phyloP scores from a whole-genome alignment of 2,113 vertebrate genomes.

The Nannobrachium achirus region DNA sequence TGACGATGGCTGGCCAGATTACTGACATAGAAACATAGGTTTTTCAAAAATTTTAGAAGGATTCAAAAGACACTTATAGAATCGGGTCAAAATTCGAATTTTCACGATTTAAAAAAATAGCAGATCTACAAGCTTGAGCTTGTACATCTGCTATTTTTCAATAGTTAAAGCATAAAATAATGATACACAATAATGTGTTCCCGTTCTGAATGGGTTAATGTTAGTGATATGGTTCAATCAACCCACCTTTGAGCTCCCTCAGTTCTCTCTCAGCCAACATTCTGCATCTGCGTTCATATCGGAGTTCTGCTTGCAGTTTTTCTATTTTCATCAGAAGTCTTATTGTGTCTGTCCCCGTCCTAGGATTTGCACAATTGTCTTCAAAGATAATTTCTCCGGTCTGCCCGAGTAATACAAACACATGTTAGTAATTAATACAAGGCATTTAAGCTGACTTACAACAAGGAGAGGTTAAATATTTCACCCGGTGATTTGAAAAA shows the following conservation, averaged over 20 bases:
- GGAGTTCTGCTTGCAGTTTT: slow-evolving; percentile 76
- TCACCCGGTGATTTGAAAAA: slow-evolving; percentile 59
- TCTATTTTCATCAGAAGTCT: slow-evolving; percentile 79
- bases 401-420: slow-evolving; percentile 35
- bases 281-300: slow-evolving; percentile 76
- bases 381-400: slow-evolving; percentile 64
- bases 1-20: too few species aligned
- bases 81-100: too few species aligned
- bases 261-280: slow-evolving; percentile 74
- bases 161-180: too few species aligned
- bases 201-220: background rate
- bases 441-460: too few species aligned
- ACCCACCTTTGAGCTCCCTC: slow-evolving; percentile 74
- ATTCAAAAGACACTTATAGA: too few species aligned
- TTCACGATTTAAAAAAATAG: too few species aligned
- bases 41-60: too few species aligned
- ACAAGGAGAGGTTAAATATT: background rate
- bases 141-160: too few species aligned
- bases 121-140: too few species aligned
- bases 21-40: too few species aligned
- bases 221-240: background rate
- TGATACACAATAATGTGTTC: too few species aligned
- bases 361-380: slow-evolving; percentile 58
- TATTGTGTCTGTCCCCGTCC: slow-evolving; percentile 76
- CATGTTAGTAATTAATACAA: too few species aligned